phyloP scores from a whole-genome alignment of 1,140 invertebrate species.

The Drosophila bocqueti region DNA sequence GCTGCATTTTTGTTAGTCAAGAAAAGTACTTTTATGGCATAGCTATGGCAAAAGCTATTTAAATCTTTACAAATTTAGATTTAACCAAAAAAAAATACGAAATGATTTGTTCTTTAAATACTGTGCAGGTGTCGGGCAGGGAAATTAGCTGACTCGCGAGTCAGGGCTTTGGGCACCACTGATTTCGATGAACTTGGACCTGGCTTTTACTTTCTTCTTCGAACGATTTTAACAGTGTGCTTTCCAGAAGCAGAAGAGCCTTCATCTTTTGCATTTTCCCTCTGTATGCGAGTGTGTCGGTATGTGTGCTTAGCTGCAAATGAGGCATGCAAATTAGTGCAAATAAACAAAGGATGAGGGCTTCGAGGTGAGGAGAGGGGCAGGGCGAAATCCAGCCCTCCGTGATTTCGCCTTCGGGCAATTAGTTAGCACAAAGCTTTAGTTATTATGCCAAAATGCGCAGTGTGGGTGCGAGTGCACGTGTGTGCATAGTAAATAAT shows the following conservation, averaged over 20 bases:
- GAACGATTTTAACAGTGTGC: not conserved
- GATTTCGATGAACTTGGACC: not conserved
- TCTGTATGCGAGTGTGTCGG: constrained; percentile 7
- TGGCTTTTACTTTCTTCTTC: not conserved
- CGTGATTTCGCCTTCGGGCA: constrained; percentile 62
- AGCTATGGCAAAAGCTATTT: no score
- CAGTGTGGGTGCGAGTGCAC: constrained; percentile 13
- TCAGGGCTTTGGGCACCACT: not conserved
- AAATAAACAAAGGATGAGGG: constrained; percentile 55
- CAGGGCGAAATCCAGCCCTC: constrained; percentile 4
- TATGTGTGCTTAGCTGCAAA: constrained; percentile 57
- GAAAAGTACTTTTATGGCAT: no score
- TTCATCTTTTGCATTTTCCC: constrained; percentile 5
- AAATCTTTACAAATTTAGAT: not conserved
- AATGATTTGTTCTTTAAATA: not conserved
- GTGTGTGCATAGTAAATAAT: constrained; percentile 68
- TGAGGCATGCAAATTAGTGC: constrained; percentile 77
- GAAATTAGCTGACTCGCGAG: no score
- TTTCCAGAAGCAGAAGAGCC: not conserved
- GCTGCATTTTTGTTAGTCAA: no score
- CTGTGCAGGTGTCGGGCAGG: no score
- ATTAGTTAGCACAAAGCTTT: constrained; percentile 79
- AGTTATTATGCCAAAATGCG: constrained; percentile 74
- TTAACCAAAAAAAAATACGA: not conserved
- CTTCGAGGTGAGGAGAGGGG: no score